phyloP scores from a whole-genome alignment of 1,140 invertebrate species.

The Micrasema minimum region DNA sequence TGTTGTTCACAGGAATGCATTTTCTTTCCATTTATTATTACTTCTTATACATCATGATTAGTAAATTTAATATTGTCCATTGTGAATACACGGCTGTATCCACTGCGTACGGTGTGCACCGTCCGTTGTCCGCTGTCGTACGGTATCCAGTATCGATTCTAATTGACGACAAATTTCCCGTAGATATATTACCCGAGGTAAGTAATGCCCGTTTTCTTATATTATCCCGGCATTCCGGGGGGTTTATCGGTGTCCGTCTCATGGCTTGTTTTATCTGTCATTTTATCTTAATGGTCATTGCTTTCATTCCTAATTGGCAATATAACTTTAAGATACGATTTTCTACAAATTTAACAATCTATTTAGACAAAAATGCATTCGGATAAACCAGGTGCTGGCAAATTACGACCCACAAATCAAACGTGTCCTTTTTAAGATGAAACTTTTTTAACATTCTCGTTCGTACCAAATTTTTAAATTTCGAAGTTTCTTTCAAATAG shows the following conservation, averaged over 20 bases:
- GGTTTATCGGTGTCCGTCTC: slow-evolving; percentile 4
- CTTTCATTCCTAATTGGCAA: slow-evolving; percentile 4
- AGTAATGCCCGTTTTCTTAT: neutral
- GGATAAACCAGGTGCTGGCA: too few species aligned
- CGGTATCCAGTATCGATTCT: too few species aligned
- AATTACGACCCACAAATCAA: too few species aligned
- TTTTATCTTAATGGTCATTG: slow-evolving; percentile 10
- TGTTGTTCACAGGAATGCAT: too few species aligned
- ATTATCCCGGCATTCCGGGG: neutral
- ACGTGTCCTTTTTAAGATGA: too few species aligned
- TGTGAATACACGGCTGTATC: neutral
- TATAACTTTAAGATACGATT: neutral
- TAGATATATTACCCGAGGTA: neutral
- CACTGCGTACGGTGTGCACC: neutral
- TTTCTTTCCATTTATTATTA: neutral
- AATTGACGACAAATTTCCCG: slow-evolving; percentile 2
- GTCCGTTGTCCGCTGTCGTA: too few species aligned
- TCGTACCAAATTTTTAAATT: too few species aligned
- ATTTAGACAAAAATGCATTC: too few species aligned
- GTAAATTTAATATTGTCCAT: neutral
- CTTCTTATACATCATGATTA: neutral
- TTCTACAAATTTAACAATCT: too few species aligned
- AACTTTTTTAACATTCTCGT: too few species aligned
- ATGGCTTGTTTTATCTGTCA: slow-evolving; percentile 6
- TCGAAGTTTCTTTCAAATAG: too few species aligned